Percentiles rank a stretch among this genome's conserved stretches.
phyloP scores from a whole-genome alignment of 2,888 invertebrate species.

The Flexamia atlantica region DNA sequence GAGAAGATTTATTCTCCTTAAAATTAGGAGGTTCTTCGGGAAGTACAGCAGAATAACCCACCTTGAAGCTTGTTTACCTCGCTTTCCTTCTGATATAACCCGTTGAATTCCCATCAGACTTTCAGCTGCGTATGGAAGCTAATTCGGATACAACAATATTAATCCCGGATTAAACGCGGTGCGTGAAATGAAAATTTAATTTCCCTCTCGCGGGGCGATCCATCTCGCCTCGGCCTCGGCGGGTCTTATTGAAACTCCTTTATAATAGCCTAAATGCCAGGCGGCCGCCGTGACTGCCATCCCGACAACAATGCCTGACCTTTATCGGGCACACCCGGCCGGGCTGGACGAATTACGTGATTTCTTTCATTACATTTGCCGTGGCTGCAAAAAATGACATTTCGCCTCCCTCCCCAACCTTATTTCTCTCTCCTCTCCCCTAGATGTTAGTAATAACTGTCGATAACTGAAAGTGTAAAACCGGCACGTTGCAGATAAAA shows the following conservation, averaged over 20 bases:
- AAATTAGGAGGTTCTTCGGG: no score
- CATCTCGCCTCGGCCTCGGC: slow-evolving; percentile 42
- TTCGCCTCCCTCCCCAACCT: background rate
- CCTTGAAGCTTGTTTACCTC: no score
- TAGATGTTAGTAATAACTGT: background rate
- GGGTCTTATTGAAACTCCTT: slow-evolving; percentile 43
- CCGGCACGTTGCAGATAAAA: no score
- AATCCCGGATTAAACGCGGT: slow-evolving; percentile 30
- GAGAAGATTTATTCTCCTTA: no score
- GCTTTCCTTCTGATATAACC: no score
- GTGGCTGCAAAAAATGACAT: slow-evolving; percentile 52
- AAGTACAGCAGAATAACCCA: no score
- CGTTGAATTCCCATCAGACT: no score
- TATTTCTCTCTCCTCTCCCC: background rate
- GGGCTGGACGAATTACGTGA: slow-evolving; percentile 1
- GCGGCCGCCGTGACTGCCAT: slow-evolving; percentile 23
- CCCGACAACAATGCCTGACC: slow-evolving; percentile 44
- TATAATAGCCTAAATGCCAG: slow-evolving; percentile 54
- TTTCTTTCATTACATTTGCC: slow-evolving; percentile 42
- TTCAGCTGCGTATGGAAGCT: background rate
- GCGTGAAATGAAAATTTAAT: slow-evolving; percentile 58
- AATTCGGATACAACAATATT: slow-evolving; percentile 23
- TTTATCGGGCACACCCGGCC: slow-evolving; percentile 16
- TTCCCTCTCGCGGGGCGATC: slow-evolving; percentile 43
- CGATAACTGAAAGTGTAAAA: background rate